A percentile compares a stretch with the other conserved stretches of the same genome.
These are phyloP conservation scores for Lasioglossum baleicum DNA, from an alignment of 1,140 invertebrate genomes.

Conservation along the genomic window DNA sequence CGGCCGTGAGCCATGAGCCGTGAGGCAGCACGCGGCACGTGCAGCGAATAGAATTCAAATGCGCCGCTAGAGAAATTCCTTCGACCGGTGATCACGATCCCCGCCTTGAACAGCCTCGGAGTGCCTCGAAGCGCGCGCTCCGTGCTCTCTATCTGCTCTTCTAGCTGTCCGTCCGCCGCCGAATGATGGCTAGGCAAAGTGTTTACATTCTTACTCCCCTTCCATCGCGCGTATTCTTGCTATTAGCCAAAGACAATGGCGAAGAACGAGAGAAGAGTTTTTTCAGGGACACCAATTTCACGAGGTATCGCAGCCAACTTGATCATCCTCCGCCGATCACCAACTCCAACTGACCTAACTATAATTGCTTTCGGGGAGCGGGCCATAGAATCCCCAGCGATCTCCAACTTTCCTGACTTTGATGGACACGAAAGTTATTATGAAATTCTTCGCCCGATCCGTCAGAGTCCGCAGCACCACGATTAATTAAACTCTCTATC, in stretches of 20 bases:
- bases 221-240: no score
- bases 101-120: neutral
- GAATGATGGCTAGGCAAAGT: no score
- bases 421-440: neutral
- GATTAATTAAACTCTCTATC: neutral
- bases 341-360: neutral
- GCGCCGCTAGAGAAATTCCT: conserved; percentile 39
- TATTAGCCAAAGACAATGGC: no score
- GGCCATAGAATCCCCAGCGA: neutral
- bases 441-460: neutral
- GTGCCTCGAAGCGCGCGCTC: neutral
- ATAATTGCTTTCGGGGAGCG: neutral
- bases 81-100: conserved; percentile 1
- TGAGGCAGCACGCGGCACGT: conserved; percentile 17
- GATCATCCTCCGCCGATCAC: neutral
- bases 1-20: neutral
- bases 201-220: no score
- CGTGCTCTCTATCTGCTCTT: neutral
- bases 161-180: no score
- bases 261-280: no score
- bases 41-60: conserved; percentile 44
- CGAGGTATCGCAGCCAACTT: no score
- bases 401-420: neutral
- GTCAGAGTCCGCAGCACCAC: neutral
- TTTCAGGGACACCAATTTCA: conserved; percentile 9